Evolutionary conservation across 2,113 vertebrate species (phyloP).

Genomic region (Fulmarus glacialis): DNA sequence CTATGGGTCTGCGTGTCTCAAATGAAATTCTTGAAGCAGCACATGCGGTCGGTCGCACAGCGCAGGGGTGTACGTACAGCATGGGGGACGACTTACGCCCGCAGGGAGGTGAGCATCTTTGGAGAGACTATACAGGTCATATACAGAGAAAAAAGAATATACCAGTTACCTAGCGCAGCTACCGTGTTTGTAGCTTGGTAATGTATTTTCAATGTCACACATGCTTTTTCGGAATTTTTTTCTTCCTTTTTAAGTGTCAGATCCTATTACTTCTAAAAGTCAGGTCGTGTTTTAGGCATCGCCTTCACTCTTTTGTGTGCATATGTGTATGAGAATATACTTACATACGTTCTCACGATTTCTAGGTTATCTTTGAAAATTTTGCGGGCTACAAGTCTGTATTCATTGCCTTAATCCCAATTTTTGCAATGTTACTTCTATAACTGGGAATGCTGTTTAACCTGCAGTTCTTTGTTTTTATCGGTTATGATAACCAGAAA

Average conservation of each 20-base stretch:
- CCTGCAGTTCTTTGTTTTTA: neutral
- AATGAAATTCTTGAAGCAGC: neutral
- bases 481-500: neutral
- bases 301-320: neutral
- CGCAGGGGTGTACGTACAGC: rapidly evolving
- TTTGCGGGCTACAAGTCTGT: neutral
- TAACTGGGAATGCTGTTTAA: neutral
- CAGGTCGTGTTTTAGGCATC: neutral
- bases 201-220: neutral
- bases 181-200: neutral
- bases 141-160: neutral
- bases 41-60: rapidly evolving
- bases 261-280: neutral
- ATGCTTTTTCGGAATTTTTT: neutral
- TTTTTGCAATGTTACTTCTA: neutral
- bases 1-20: neutral
- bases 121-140: neutral
- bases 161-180: neutral
- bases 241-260: neutral
- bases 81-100: rapidly evolving
- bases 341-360: neutral
- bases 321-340: neutral
- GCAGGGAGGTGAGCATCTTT: neutral
- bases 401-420: neutral
- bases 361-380: neutral